Percentiles rank a stretch among this genome's conserved stretches.
Conservation (phyloP, 2,113 vertebrate genomes). For the Lasiurus cinereus region DNA sequence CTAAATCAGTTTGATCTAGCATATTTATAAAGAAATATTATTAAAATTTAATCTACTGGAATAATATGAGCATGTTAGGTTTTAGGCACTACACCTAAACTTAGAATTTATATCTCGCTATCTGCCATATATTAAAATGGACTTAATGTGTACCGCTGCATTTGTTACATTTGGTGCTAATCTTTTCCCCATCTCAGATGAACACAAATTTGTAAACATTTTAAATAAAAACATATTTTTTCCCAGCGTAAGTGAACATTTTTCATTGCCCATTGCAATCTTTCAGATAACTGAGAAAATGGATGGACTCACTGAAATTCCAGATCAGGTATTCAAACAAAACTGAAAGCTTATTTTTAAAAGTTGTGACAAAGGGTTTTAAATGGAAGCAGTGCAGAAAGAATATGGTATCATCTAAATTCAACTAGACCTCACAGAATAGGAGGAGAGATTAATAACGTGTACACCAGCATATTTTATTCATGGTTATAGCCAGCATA, state of each 20-base stretch:
- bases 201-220: slow-evolving; percentile 66
- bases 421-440: slow-evolving; percentile 7
- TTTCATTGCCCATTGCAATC: background rate
- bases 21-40: slow-evolving; percentile 65
- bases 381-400: background rate
- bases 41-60: slow-evolving; percentile 78
- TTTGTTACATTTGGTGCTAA: slow-evolving; percentile 72
- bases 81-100: slow-evolving; percentile 72
- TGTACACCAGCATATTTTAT: slow-evolving; percentile 66
- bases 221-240: slow-evolving; percentile 22
- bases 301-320: background rate
- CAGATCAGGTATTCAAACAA: background rate
- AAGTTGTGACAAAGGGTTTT: slow-evolving; percentile 31
- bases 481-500: slow-evolving; percentile 51
- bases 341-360: slow-evolving; percentile 30
- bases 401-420: slow-evolving; percentile 44
- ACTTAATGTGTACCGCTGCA: slow-evolving; percentile 29
- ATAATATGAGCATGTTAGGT: slow-evolving; percentile 63
- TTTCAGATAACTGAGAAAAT: slow-evolving; percentile 46
- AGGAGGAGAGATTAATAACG: slow-evolving; percentile 61
- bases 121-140: slow-evolving; percentile 71
- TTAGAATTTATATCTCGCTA: slow-evolving; percentile 69
- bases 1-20: slow-evolving; percentile 70
- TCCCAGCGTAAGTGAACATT: background rate
- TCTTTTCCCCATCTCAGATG: slow-evolving; percentile 56